Percentiles rank a stretch among this genome's conserved stretches.
Evolutionary conservation across 2,113 vertebrate genomes (phyloP).

Genomic region (Ailuropoda melanoleuca): DNA sequence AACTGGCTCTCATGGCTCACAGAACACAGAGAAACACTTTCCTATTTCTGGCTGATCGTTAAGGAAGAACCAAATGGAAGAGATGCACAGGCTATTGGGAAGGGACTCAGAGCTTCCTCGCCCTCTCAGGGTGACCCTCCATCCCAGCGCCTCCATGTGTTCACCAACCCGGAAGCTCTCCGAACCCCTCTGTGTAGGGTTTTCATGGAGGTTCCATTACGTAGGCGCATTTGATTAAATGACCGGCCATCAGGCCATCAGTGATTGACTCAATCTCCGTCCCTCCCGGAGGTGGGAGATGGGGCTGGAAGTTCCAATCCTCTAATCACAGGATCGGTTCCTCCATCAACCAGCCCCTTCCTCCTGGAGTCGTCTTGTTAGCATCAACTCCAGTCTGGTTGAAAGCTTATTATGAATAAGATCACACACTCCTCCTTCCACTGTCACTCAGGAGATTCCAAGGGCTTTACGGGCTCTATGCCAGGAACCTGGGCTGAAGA

Average conservation of each 20-base stretch:
- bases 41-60: neutral
- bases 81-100: neutral
- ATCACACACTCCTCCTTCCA: neutral
- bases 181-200: neutral
- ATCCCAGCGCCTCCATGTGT: accelerated
- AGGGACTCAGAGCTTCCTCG: accelerated
- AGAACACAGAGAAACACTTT: neutral
- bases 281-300: neutral
- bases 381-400: neutral
- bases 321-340: neutral
- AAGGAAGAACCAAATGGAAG: neutral
- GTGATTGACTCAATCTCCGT: neutral
- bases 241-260: too few relatives aligned
- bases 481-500: neutral
- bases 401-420: neutral
- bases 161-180: neutral
- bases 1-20: neutral
- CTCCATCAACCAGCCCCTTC: neutral
- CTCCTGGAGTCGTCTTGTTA: neutral
- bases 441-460: neutral
- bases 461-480: neutral
- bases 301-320: neutral
- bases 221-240: neutral
- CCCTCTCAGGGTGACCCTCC: neutral
- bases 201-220: neutral